phyloP scores from a whole-genome alignment of 2,113 vertebrate genomes.

The Poeciliopsis occidentalis region DNA sequence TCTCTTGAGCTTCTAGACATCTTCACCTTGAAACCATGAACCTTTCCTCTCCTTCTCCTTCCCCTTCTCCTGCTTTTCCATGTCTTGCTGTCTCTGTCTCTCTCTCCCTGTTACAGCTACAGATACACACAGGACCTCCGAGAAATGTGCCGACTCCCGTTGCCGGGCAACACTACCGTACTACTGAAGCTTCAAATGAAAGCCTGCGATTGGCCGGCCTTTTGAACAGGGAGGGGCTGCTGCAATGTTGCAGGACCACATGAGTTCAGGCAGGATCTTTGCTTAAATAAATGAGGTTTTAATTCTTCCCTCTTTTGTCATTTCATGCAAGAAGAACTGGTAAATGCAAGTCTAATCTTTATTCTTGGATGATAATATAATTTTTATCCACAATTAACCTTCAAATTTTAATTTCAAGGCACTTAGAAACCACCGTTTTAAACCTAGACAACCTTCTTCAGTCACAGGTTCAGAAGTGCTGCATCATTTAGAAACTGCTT shows the following conservation, averaged over 20 bases:
- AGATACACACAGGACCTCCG: constrained; percentile 76
- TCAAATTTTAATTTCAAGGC: constrained; percentile 5
- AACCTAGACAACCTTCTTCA: constrained; percentile 17
- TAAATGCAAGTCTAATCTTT: not conserved
- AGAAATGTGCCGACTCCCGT: constrained; percentile 78
- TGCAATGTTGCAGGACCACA: constrained; percentile 61
- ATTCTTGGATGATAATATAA: constrained; percentile 21
- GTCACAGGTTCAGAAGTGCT: not conserved
- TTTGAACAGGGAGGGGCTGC: constrained; percentile 58
- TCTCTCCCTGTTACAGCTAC: constrained; percentile 54
- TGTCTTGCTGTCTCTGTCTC: constrained; percentile 33
- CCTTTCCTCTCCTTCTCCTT: constrained; percentile 28
- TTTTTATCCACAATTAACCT: constrained; percentile 18
- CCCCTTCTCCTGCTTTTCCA: constrained; percentile 25
- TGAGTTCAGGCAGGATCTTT: constrained; percentile 49
- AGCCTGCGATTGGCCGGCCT: constrained; percentile 61
- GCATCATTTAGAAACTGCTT: not conserved
- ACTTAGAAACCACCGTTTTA: not conserved
- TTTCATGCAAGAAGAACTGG: constrained; percentile 3
- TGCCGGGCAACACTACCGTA: constrained; percentile 81
- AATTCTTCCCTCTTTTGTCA: constrained; percentile 11
- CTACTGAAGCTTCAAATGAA: constrained; percentile 78
- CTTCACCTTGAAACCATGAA: constrained; percentile 32
- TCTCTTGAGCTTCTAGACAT: constrained; percentile 25
- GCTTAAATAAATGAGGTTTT: constrained; percentile 53